phyloP scores from a whole-genome alignment of 2,888 invertebrate species.

The Lasioglossum villosulum region DNA sequence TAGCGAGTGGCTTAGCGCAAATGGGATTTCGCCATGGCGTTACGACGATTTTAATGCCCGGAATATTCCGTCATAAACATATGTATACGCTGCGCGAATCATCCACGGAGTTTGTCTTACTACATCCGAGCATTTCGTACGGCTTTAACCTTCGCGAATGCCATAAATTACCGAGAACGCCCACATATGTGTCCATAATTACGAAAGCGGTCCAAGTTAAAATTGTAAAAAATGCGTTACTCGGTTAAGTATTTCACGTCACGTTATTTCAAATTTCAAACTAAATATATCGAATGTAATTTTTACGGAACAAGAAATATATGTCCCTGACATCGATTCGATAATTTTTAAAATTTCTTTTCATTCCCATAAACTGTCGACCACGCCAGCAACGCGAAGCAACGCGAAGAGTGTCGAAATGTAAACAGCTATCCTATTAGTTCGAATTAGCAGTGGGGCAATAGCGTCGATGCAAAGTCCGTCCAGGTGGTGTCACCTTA shows the following conservation, averaged over 20 bases:
- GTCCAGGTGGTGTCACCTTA: not conserved
- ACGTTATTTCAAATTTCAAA: too few relatives aligned
- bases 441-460: not conserved
- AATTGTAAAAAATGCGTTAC: too few relatives aligned
- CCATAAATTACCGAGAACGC: not conserved
- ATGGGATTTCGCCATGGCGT: conserved; percentile 56
- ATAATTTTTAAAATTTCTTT: not conserved
- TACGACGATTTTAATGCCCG: conserved; percentile 35
- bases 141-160: not conserved
- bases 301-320: too few relatives aligned
- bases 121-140: not conserved
- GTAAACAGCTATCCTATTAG: not conserved
- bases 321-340: too few relatives aligned
- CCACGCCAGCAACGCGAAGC: not conserved
- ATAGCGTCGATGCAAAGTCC: not conserved
- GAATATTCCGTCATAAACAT: conserved; percentile 40
- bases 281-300: too few relatives aligned
- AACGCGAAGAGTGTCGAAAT: not conserved
- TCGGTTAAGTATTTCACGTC: too few relatives aligned
- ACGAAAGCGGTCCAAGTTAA: too few relatives aligned
- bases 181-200: conserved; percentile 23
- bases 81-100: conserved; percentile 14
- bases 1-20: conserved; percentile 58
- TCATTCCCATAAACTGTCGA: not conserved
- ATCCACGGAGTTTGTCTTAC: conserved; percentile 24